Conservation (phyloP, 2,888 invertebrate genomes). For the Ephialtes manifestator region DNA sequence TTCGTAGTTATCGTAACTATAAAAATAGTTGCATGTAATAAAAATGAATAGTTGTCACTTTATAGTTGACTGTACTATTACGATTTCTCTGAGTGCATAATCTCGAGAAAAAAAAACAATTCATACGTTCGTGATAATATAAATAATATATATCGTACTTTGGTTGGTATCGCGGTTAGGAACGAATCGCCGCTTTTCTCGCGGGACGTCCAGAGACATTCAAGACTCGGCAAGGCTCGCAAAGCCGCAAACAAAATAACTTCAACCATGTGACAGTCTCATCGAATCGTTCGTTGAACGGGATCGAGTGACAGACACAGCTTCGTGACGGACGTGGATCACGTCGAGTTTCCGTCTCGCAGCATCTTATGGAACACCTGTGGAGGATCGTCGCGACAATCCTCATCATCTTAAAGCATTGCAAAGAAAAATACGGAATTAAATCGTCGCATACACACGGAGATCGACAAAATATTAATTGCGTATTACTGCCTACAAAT, state of each 20-base stretch:
- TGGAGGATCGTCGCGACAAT: slow-evolving; percentile 25
- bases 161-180: slow-evolving; percentile 84
- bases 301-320: slow-evolving; percentile 78
- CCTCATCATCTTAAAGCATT: slow-evolving; percentile 13
- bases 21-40: too few species aligned
- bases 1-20: too few species aligned
- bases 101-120: not conserved
- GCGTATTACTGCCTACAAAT: not conserved
- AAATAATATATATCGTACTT: not conserved
- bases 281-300: slow-evolving; percentile 78
- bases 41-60: too few species aligned
- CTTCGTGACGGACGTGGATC: not conserved
- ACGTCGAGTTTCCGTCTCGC: slow-evolving; percentile 6
- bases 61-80: too few species aligned
- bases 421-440: not conserved
- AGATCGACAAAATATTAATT: slow-evolving; percentile 2
- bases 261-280: slow-evolving; percentile 79
- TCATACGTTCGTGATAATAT: not conserved
- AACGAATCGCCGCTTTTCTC: slow-evolving; percentile 89
- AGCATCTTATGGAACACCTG: slow-evolving; percentile 26
- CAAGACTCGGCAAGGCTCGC: slow-evolving; percentile 87
- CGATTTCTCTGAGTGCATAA: too few species aligned
- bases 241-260: slow-evolving; percentile 86
- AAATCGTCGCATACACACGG: not conserved
- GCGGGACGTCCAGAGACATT: slow-evolving; percentile 90